Evolutionary conservation across 2,888 invertebrate genomes (phyloP).

Genomic region (Druceiella hillmani): DNA sequence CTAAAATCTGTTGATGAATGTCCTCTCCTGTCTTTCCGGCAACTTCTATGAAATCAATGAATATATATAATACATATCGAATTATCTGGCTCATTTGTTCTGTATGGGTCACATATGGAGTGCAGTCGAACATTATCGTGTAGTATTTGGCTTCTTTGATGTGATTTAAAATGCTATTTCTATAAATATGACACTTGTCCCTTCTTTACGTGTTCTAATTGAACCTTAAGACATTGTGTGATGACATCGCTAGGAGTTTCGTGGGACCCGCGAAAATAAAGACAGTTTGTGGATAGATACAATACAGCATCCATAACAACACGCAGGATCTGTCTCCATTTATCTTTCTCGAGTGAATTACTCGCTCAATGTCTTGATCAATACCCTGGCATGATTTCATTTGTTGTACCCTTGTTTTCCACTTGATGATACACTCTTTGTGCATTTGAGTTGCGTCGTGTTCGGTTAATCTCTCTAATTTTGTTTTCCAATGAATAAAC

Average conservation of each 20-base stretch:
- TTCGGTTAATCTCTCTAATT: constrained; percentile 21
- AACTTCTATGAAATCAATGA: constrained; percentile 28
- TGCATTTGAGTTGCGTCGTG: constrained; percentile 22
- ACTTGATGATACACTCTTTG: constrained; percentile 23
- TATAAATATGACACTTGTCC: constrained; percentile 27
- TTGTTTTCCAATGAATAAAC: constrained; percentile 23
- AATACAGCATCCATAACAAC: constrained; percentile 25
- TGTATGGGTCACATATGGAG: constrained; percentile 28
- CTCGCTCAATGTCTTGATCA: constrained; percentile 23
- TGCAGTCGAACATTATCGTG: constrained; percentile 28
- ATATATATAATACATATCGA: constrained; percentile 27
- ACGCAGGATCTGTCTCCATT: constrained; percentile 25
- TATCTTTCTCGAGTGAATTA: constrained; percentile 21
- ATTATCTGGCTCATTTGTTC: constrained; percentile 29
- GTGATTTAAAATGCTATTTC: constrained; percentile 21
- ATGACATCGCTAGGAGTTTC: constrained; percentile 20
- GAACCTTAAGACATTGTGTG: constrained; percentile 16
- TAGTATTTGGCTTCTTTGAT: constrained; percentile 25
- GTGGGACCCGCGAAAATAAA: constrained; percentile 21
- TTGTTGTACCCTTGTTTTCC: constrained; percentile 21
- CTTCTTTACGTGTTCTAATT: constrained; percentile 20
- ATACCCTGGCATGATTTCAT: constrained; percentile 22
- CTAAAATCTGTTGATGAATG: constrained; percentile 20
- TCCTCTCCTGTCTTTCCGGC: constrained; percentile 25
- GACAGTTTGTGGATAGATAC: constrained; percentile 24